phyloP scores from a whole-genome alignment of 2,888 invertebrate species.

The Galerucella pusilla region DNA sequence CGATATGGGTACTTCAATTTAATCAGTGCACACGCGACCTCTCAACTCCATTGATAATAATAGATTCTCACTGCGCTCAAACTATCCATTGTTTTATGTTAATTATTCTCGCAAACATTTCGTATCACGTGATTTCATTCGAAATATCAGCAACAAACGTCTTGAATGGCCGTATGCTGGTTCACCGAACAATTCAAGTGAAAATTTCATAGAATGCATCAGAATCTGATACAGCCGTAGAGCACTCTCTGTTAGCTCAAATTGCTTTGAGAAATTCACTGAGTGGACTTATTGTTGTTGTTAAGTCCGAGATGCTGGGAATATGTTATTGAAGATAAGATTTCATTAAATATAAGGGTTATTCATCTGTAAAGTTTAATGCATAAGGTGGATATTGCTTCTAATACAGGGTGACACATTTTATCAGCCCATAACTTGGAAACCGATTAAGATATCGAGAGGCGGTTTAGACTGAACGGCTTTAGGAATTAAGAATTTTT shows the following conservation, averaged over 20 bases:
- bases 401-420: no score
- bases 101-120: slow-evolving; percentile 56
- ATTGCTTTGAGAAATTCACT: background rate
- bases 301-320: slow-evolving; percentile 11
- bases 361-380: background rate
- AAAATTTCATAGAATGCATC: slow-evolving; percentile 34
- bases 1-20: background rate
- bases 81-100: slow-evolving; percentile 54
- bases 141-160: slow-evolving; percentile 35
- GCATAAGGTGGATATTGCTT: background rate
- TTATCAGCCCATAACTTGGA: no score
- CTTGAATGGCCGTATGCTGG: slow-evolving; percentile 41
- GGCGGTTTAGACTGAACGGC: no score
- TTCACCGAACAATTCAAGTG: slow-evolving; percentile 31
- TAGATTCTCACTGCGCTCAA: background rate
- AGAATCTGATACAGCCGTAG: slow-evolving; percentile 27
- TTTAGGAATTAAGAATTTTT: no score
- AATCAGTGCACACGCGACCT: background rate
- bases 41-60: background rate
- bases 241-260: slow-evolving; percentile 32
- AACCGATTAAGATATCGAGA: no score
- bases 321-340: background rate
- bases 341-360: background rate
- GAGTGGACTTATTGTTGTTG: slow-evolving; percentile 8
- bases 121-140: slow-evolving; percentile 43